A percentile compares a stretch with the other conserved stretches of the same genome.
These are phyloP conservation scores for Cephus pulcher DNA, from an alignment of 2,888 invertebrate genomes.

Conservation along the genomic window DNA sequence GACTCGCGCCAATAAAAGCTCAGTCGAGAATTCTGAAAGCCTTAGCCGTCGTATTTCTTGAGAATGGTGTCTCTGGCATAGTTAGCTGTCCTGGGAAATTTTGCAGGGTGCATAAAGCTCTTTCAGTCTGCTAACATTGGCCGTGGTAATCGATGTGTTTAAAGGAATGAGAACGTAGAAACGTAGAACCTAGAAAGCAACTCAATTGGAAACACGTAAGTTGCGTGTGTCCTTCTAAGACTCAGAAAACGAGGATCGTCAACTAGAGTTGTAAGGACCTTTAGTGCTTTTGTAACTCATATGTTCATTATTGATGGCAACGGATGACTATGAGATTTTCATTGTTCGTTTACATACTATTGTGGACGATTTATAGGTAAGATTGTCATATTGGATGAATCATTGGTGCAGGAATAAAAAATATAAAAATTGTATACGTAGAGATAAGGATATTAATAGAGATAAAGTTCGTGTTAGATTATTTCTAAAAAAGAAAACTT, in stretches of 20 bases:
- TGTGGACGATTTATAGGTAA: background rate
- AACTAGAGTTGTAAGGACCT: background rate
- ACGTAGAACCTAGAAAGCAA: background rate
- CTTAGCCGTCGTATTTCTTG: background rate
- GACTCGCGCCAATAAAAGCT: constrained; percentile 10
- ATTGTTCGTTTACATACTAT: background rate
- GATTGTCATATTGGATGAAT: background rate
- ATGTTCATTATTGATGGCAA: background rate
- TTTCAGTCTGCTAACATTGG: background rate
- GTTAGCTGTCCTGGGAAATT: background rate
- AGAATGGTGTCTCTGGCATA: constrained; percentile 2
- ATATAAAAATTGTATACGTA: background rate
- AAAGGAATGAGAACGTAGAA: background rate
- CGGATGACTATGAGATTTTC: background rate
- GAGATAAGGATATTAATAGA: too few species aligned
- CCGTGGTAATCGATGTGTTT: background rate
- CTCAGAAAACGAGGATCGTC: background rate
- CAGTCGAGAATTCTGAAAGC: background rate
- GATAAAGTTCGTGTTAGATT: background rate
- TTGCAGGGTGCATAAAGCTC: background rate
- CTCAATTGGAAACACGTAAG: background rate
- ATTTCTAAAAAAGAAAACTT: background rate
- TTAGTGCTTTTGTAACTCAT: background rate
- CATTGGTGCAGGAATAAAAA: background rate
- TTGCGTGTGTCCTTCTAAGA: background rate